Evolutionary conservation across 2,113 vertebrate genomes (phyloP).

Genomic region (Oryzias javanicus): DNA sequence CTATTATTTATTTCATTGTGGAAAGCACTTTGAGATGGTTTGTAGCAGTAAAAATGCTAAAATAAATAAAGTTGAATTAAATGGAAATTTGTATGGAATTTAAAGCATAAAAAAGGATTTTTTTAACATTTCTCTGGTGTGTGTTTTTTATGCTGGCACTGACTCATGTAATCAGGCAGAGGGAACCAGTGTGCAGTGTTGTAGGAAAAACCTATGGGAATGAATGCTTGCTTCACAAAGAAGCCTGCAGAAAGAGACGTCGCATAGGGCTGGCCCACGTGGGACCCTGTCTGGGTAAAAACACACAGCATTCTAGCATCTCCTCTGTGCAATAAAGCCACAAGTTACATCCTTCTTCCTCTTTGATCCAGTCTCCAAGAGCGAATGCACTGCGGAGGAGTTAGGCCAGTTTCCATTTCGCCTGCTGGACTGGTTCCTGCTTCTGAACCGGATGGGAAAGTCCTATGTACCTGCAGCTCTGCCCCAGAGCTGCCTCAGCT

Average conservation of each 20-base stretch:
- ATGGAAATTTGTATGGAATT: too few species aligned
- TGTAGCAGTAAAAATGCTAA: too few species aligned
- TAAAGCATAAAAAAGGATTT: too few species aligned
- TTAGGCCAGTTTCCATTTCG: slow-evolving; percentile 74
- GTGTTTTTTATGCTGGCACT: slow-evolving; percentile 16
- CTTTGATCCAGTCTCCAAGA: slow-evolving; percentile 43
- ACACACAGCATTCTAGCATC: slow-evolving; percentile 20
- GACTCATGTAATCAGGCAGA: slow-evolving; percentile 61
- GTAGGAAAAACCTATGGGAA: slow-evolving; percentile 73
- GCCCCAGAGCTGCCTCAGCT: slow-evolving; percentile 59
- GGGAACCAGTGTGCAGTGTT: slow-evolving; percentile 78
- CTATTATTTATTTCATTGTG: too few species aligned
- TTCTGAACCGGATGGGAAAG: slow-evolving; percentile 68
- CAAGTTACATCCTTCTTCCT: slow-evolving; percentile 21
- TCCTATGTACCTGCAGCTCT: slow-evolving; percentile 47
- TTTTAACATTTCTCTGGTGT: neutral
- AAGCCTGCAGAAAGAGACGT: slow-evolving; percentile 73
- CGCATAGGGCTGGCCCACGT: slow-evolving; percentile 67
- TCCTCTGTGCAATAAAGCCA: slow-evolving; percentile 16
- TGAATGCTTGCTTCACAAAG: slow-evolving; percentile 74
- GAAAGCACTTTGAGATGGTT: too few species aligned
- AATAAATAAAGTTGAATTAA: too few species aligned
- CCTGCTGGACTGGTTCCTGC: slow-evolving; percentile 74
- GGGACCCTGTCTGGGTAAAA: slow-evolving; percentile 73
- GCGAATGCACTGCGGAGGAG: slow-evolving; percentile 51